A percentile compares a stretch with the other conserved stretches of the same genome.
phyloP scores from a whole-genome alignment of 2,888 invertebrate species.

The Campaea margaritaria region DNA sequence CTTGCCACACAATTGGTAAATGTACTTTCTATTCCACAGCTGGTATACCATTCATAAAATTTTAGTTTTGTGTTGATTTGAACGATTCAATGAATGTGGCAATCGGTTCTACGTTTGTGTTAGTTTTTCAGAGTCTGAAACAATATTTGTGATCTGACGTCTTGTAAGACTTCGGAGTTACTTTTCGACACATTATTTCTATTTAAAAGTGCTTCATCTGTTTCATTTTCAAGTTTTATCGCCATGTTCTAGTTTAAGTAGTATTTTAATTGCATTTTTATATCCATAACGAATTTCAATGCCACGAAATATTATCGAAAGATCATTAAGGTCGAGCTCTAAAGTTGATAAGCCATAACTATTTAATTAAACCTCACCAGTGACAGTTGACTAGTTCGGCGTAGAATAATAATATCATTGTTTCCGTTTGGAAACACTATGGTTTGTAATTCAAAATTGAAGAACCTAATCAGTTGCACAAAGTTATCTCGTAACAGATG shows the following conservation, averaged over 20 bases:
- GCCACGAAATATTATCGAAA: conserved; percentile 9
- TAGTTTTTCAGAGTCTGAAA: too few species aligned
- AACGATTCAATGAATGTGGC: conserved; percentile 24
- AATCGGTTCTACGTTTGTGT: conserved; percentile 4
- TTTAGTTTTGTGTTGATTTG: conserved; percentile 30
- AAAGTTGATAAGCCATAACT: too few species aligned
- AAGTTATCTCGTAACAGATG: neutral
- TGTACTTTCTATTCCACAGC: conserved; percentile 42
- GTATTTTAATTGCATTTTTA: conserved; percentile 4
- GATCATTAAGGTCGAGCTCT: too few species aligned
- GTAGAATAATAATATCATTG: too few species aligned
- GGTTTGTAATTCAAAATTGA: neutral
- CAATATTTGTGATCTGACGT: too few species aligned
- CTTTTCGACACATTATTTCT: too few species aligned
- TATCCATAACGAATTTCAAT: neutral
- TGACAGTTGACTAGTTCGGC: too few species aligned
- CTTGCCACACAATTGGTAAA: conserved; percentile 62
- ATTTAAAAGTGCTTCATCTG: too few species aligned
- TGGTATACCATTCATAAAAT: conserved; percentile 41
- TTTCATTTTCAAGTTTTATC: too few species aligned
- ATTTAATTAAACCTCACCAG: too few species aligned
- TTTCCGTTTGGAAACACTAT: neutral
- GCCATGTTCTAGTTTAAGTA: conserved; percentile 3
- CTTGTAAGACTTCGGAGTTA: too few species aligned
- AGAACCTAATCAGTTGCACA: neutral